Percentiles rank a stretch among this genome's conserved stretches.
These are phyloP conservation scores for Petrocephalus zakoni DNA, from an alignment of 2,113 vertebrate species.

Conservation along the genomic window DNA sequence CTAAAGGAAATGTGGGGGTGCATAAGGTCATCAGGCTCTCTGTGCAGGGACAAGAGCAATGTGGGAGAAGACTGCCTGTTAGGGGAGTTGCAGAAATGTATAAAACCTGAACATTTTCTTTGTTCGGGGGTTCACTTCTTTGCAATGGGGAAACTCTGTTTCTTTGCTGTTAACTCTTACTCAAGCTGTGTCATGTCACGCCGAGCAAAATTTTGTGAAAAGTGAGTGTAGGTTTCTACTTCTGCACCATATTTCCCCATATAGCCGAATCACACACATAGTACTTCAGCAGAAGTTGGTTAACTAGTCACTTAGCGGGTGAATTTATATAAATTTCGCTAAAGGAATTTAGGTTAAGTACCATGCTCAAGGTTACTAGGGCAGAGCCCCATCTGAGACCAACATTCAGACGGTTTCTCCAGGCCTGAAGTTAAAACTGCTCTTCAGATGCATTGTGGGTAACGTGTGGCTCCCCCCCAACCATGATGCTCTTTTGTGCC, in stretches of 20 bases:
- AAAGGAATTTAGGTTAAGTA: slow-evolving; percentile 6
- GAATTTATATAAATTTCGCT: not conserved
- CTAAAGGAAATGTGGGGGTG: not conserved
- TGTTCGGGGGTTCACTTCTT: not conserved
- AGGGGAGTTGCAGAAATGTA: not conserved
- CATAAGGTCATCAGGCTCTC: not conserved
- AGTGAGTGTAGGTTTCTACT: not conserved
- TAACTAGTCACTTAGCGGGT: not conserved
- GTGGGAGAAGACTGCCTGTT: not conserved
- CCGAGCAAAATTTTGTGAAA: not conserved
- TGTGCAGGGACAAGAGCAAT: not conserved
- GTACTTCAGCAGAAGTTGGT: not conserved
- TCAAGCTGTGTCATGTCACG: not conserved
- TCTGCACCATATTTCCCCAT: not conserved
- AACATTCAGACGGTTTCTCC: not conserved
- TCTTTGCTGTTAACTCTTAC: not conserved
- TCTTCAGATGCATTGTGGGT: not conserved
- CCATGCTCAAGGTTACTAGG: not conserved
- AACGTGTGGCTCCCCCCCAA: not conserved
- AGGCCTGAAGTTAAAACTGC: not conserved
- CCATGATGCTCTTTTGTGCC: not conserved
- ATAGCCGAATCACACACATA: not conserved
- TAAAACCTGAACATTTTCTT: not conserved
- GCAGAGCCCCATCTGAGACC: not conserved
- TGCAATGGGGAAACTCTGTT: not conserved